Conservation (phyloP, 2,797 vertebrate species). For the Tachyglossus aculeatus region DNA sequence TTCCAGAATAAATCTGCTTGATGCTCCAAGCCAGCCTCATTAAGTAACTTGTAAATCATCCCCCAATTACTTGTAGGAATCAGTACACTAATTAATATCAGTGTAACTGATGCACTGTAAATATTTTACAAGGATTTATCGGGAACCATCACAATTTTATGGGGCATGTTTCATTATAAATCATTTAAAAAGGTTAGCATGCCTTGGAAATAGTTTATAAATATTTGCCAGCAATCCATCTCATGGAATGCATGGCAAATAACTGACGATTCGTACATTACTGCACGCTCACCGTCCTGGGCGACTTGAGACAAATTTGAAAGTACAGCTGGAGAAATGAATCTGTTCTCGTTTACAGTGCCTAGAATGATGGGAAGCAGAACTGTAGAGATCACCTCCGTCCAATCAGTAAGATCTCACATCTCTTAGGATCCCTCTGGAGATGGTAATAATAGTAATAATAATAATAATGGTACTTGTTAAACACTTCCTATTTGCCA, state of each 20-base stretch:
- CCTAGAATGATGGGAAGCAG: too few species aligned
- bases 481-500: too few species aligned
- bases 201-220: constrained; percentile 69
- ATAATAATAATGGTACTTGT: too few species aligned
- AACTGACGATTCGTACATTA: constrained; percentile 49
- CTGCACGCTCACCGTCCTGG: background rate
- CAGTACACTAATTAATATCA: constrained; percentile 66
- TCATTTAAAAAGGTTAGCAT: constrained; percentile 57
- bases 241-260: constrained; percentile 62
- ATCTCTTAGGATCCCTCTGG: too few species aligned
- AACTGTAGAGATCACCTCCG: too few species aligned
- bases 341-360: background rate
- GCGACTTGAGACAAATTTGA: constrained; percentile 18
- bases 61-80: constrained; percentile 52
- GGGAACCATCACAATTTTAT: constrained; percentile 50
- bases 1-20: background rate
- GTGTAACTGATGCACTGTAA: constrained; percentile 62
- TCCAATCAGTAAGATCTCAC: too few species aligned
- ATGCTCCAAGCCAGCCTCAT: background rate
- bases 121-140: constrained; percentile 63
- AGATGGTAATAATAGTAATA: too few species aligned
- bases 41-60: constrained; percentile 38
- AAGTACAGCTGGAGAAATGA: background rate
- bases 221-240: constrained; percentile 69
- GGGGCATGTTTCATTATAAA: constrained; percentile 58